phyloP scores from a whole-genome alignment of 2,113 vertebrate species.

The Recurvirostra avosetta region DNA sequence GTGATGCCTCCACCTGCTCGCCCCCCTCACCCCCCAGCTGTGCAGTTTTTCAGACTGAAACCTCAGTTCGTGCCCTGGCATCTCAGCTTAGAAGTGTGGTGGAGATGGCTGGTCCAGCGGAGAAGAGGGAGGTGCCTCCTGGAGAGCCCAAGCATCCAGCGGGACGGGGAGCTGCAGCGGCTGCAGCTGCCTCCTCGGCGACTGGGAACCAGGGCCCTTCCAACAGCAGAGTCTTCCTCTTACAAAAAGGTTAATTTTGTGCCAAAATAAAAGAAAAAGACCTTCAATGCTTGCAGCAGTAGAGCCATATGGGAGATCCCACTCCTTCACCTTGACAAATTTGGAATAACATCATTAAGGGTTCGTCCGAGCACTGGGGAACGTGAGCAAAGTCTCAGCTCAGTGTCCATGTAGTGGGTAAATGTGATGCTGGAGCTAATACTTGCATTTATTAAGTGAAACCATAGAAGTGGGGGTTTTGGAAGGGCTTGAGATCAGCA shows the following conservation, averaged over 20 bases:
- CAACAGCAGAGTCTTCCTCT: neutral
- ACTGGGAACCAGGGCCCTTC: neutral
- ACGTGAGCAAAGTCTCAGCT: neutral
- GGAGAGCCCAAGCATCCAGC: neutral
- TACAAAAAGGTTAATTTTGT: neutral
- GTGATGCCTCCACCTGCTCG: neutral
- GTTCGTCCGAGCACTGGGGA: rapidly evolving
- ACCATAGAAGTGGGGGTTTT: neutral
- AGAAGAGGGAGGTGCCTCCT: neutral
- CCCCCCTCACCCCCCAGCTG: neutral
- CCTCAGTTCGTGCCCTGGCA: neutral
- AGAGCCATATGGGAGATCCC: neutral
- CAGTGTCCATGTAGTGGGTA: neutral
- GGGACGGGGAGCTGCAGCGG: neutral
- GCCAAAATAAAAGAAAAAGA: neutral
- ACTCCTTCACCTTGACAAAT: neutral
- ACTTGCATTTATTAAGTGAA: neutral
- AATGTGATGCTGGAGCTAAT: neutral
- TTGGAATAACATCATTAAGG: neutral
- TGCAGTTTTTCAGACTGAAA: neutral
- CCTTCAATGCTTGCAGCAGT: neutral
- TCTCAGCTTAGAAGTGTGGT: neutral
- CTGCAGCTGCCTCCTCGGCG: neutral
- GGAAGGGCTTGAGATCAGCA: neutral
- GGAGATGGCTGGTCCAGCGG: neutral